Base-by-base conservation (phyloP, 2,888 invertebrate genomes). In the Penaeus monodon region DNA sequence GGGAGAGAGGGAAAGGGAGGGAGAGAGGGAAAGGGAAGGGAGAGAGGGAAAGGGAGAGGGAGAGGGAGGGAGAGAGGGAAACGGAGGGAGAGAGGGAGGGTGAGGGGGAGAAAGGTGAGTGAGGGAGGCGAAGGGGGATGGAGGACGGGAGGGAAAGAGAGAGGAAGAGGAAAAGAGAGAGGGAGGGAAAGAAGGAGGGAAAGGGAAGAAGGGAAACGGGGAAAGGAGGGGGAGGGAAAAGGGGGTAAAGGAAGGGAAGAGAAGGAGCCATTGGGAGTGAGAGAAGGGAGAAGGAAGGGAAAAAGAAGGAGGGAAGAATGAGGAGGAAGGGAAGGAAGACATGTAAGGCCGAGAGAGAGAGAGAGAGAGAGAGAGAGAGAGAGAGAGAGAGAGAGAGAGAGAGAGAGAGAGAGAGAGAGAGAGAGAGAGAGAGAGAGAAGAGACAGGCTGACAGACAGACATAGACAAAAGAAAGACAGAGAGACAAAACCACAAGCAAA, bases 1-100 rank as follows among this genome's bases (percentile, higher is more conserved):
- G 49, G 7, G 49, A 49, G 14, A 12, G 97, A 97, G 92, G 95
- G 96, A 33, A 57, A n/a, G 49, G 17, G 20, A 29, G 14, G 24
- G 74, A 38, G 20, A 6, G 70, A n/a, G 44, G 14, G 17, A 17
- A 17, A 70, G 14, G 14, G 2, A n/a, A 29, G 27, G n/a, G n/a
- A n/a, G n/a, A n/a, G n/a, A n/a, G n/a, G n/a, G n/a, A n/a, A n/a
- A n/a, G n/a, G n/a, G n/a, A n/a, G n/a, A 22, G 7, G 70, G 14
- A 27, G 2, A n/a, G 66, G 66, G 7, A 1, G 63, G 64, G 20
- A n/a, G 3, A 20, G 22, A 22, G 6, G 17, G 17, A 6, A 6
- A 14, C 0, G 0, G 44, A 20, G 38, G 24, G 44, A 10, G 63
- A 22, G 64, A 27, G 29, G 33, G 14, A 12, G 22, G 22, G 24